Conservation (phyloP, 2,797 vertebrate species). For the Apogon hyalosoma region DNA sequence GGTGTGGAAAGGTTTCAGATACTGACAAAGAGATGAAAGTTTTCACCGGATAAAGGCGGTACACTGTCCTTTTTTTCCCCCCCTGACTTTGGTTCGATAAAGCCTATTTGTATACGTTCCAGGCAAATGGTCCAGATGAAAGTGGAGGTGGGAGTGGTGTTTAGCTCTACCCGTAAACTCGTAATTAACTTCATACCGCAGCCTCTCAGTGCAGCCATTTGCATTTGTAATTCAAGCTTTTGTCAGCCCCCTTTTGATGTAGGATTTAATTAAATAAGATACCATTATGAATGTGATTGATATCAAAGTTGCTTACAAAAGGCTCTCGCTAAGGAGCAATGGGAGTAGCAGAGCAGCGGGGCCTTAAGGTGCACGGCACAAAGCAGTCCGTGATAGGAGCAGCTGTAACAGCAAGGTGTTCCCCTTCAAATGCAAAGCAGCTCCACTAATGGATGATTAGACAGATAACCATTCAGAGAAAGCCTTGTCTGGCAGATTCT, state of each 20-base stretch:
- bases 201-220: slow-evolving; percentile 60
- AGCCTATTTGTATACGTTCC: slow-evolving; percentile 62
- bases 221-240: slow-evolving; percentile 70
- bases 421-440: slow-evolving; percentile 39
- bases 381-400: slow-evolving; percentile 11
- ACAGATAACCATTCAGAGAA: slow-evolving; percentile 15
- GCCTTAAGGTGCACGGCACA: slow-evolving; percentile 27
- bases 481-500: slow-evolving; percentile 2
- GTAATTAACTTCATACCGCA: slow-evolving; percentile 62
- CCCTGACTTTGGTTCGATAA: slow-evolving; percentile 53
- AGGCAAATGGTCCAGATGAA: slow-evolving; percentile 67
- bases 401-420: slow-evolving; percentile 20
- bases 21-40: neutral
- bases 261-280: slow-evolving; percentile 71
- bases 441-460: slow-evolving; percentile 15
- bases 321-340: slow-evolving; percentile 3
- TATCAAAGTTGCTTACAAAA: slow-evolving; percentile 59
- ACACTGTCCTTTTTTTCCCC: neutral
- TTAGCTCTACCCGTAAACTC: slow-evolving; percentile 43
- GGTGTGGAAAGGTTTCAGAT: slow-evolving; percentile 18
- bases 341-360: slow-evolving; percentile 23
- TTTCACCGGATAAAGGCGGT: slow-evolving; percentile 8
- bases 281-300: slow-evolving; percentile 58
- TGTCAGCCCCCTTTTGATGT: slow-evolving; percentile 67
- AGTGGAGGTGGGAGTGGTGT: slow-evolving; percentile 44